These are phyloP conservation scores for Leiothrix lutea DNA, from an alignment of 2,113 vertebrate species.

Conservation along the genomic window DNA sequence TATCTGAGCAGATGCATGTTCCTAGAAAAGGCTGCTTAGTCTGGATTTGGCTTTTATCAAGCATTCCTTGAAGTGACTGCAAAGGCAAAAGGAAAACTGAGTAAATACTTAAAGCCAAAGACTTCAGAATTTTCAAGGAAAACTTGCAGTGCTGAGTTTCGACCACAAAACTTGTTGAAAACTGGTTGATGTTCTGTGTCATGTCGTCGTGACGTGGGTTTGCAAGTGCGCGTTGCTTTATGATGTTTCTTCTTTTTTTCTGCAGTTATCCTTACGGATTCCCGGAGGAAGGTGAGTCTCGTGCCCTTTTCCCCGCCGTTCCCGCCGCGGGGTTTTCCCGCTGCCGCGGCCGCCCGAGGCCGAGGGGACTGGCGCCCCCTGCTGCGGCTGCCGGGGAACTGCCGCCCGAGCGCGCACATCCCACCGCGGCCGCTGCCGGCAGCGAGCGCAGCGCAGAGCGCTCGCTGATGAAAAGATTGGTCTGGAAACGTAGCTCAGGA, in stretches of 20 bases:
- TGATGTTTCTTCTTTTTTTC: not conserved
- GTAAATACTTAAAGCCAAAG: not conserved
- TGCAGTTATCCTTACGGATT: constrained; percentile 84
- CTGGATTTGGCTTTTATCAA: not conserved
- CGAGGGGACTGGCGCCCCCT: constrained; percentile 50
- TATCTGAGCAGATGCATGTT: not conserved
- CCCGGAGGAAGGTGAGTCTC: constrained; percentile 84
- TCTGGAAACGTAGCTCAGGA: not conserved
- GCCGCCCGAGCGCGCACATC: not conserved
- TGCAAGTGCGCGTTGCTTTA: not conserved
- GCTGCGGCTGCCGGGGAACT: constrained; percentile 39
- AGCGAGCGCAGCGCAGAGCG: accelerated
- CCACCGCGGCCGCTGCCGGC: not conserved
- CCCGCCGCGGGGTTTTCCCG: accelerated
- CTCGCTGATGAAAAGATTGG: not conserved
- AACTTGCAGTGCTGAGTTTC: not conserved
- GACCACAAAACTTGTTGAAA: not conserved
- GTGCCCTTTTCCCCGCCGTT: not conserved
- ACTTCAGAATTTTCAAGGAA: not conserved
- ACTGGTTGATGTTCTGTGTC: accelerated
- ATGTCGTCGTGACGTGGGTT: not conserved
- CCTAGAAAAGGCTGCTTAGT: not conserved
- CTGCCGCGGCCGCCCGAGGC: not conserved
- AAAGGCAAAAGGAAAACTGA: not conserved
- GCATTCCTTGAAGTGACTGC: not conserved